Percentiles rank a stretch among this genome's conserved stretches.
phyloP scores from a whole-genome alignment of 1,140 invertebrate species.

The Drosophila ohnishii region DNA sequence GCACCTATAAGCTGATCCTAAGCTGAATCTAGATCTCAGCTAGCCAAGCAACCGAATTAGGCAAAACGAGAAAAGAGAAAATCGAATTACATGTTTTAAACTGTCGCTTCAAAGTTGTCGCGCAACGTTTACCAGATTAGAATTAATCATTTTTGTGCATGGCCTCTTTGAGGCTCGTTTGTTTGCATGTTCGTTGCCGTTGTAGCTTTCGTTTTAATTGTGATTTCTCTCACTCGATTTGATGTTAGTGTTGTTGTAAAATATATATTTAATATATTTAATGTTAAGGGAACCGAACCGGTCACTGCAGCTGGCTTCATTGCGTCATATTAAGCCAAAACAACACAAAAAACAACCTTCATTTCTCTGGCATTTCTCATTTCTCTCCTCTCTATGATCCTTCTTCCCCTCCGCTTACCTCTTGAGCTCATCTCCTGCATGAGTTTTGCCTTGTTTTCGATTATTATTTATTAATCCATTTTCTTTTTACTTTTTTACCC shows the following conservation, averaged over 20 bases:
- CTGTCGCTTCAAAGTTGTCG: slow-evolving; percentile 7
- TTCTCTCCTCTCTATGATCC: background rate
- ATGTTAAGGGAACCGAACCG: slow-evolving; percentile 1
- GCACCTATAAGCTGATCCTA: slow-evolving; percentile 78
- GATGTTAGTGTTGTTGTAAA: slow-evolving; percentile 28
- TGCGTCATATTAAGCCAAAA: background rate
- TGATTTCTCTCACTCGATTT: slow-evolving; percentile 16
- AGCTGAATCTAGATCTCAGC: slow-evolving; percentile 14
- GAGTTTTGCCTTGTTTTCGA: slow-evolving; percentile 5
- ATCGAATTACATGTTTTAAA: background rate
- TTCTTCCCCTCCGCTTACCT: background rate
- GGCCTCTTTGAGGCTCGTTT: slow-evolving; percentile 16
- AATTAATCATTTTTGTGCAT: slow-evolving; percentile 14
- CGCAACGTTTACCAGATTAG: background rate
- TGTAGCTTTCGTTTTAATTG: slow-evolving; percentile 19
- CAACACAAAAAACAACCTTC: background rate
- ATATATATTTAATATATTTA: background rate
- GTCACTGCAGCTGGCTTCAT: slow-evolving; percentile 7
- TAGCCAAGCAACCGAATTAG: slow-evolving; percentile 23
- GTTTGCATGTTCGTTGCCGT: slow-evolving; percentile 34
- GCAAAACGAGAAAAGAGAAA: background rate
- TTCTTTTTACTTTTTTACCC: slow-evolving; percentile 42
- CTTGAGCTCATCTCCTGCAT: slow-evolving; percentile 14
- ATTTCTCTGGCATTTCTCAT: slow-evolving; percentile 25
- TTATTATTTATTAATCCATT: slow-evolving; percentile 46